Evolutionary conservation across 2,113 vertebrate species (phyloP).

Genomic region (Callionymus lyra): DNA sequence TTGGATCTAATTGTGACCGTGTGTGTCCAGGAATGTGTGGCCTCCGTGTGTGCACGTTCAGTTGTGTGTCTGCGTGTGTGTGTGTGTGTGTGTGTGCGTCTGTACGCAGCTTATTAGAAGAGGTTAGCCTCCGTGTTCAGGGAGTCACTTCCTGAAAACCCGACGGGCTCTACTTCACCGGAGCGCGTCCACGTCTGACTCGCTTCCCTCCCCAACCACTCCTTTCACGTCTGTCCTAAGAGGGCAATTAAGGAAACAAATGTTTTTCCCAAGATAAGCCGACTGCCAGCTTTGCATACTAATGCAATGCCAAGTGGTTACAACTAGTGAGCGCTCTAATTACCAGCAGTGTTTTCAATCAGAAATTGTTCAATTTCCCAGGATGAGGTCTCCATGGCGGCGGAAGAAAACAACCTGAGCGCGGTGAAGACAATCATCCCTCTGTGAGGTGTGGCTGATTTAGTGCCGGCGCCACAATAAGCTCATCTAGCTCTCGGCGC

Average conservation of each 20-base stretch:
- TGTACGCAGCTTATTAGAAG: slow-evolving; percentile 60
- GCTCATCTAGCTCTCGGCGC: slow-evolving; percentile 34
- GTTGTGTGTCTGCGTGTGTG: slow-evolving; percentile 47
- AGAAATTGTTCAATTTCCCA: slow-evolving; percentile 73
- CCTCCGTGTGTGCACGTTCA: slow-evolving; percentile 30
- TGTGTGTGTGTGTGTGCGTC: slow-evolving; percentile 25
- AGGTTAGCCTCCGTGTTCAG: slow-evolving; percentile 68
- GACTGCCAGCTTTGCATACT: slow-evolving; percentile 81
- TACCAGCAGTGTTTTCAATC: slow-evolving; percentile 77
- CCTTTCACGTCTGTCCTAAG: slow-evolving; percentile 81
- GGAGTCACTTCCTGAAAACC: slow-evolving; percentile 58
- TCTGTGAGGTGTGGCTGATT: slow-evolving; percentile 42
- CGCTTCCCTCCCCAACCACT: slow-evolving; percentile 54
- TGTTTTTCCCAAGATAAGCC: slow-evolving; percentile 80
- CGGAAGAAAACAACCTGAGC: slow-evolving; percentile 55
- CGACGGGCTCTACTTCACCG: slow-evolving; percentile 61
- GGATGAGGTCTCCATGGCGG: slow-evolving; percentile 66
- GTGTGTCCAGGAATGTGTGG: slow-evolving; percentile 41
- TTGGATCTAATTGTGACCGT: slow-evolving; percentile 27
- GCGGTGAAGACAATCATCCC: slow-evolving; percentile 61
- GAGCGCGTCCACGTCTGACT: slow-evolving; percentile 67
- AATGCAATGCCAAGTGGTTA: slow-evolving; percentile 77
- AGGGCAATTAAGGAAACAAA: slow-evolving; percentile 87
- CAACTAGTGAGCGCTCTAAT: slow-evolving; percentile 76
- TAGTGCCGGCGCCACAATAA: slow-evolving; percentile 34